Conservation (phyloP, 2,888 invertebrate genomes). For the Neelides folsomi region DNA sequence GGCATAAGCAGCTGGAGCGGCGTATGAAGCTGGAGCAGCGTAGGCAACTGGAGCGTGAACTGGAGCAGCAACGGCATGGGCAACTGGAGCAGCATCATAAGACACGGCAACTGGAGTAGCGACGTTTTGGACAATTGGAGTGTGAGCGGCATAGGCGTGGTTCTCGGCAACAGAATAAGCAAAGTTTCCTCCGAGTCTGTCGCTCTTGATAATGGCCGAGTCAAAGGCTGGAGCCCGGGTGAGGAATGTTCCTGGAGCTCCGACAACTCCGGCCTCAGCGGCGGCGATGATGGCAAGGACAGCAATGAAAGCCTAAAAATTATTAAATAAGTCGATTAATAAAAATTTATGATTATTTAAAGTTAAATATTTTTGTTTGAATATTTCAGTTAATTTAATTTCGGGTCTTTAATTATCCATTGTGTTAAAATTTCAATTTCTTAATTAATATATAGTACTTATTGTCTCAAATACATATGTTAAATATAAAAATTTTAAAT, state of each 20-base stretch:
- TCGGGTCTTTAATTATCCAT: too few relatives aligned
- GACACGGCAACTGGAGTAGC: constrained; percentile 13
- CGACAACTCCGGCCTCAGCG: constrained; percentile 17
- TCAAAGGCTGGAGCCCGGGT: constrained; percentile 42
- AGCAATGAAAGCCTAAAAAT: constrained; percentile 16
- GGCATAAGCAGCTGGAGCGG: constrained; percentile 1
- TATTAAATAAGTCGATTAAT: too few relatives aligned
- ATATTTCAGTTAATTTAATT: too few relatives aligned
- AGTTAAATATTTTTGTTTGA: too few relatives aligned
- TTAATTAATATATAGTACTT: too few relatives aligned
- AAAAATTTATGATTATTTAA: too few relatives aligned
- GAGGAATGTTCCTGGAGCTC: constrained; percentile 33
- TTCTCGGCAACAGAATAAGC: constrained; percentile 45
- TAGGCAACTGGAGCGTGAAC: constrained; percentile 2
- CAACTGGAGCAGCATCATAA: constrained; percentile 5
- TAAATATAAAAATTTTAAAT: too few relatives aligned
- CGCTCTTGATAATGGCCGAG: constrained; percentile 43
- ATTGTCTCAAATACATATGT: too few relatives aligned
- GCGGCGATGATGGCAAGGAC: constrained; percentile 16
- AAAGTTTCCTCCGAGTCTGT: constrained; percentile 45
- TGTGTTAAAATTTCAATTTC: too few relatives aligned
- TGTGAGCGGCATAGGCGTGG: constrained; percentile 42
- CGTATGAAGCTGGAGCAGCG: background rate
- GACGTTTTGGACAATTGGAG: constrained; percentile 37
- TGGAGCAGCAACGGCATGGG: constrained; percentile 1